Conservation (phyloP, 2,113 vertebrate genomes). For the Tamias sibiricus region DNA sequence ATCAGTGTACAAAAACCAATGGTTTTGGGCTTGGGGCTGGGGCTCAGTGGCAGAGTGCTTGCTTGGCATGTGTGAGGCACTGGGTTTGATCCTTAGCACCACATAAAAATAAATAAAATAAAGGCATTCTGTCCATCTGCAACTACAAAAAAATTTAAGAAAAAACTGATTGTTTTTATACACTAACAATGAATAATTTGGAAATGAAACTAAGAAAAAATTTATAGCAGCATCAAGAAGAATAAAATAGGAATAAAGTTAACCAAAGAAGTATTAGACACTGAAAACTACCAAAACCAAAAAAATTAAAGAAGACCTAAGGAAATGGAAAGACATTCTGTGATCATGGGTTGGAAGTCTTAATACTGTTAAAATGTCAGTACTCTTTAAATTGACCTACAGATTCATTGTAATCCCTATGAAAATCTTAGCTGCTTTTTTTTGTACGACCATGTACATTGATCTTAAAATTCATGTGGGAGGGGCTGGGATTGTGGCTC, state of each 20-base stretch:
- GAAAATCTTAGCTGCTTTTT: neutral
- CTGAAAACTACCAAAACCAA: neutral
- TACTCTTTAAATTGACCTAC: neutral
- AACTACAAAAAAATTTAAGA: no score
- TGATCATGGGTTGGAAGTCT: neutral
- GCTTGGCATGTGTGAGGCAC: no score
- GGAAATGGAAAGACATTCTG: neutral
- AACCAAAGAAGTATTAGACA: neutral
- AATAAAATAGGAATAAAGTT: neutral
- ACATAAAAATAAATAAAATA: no score
- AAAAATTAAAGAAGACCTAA: neutral
- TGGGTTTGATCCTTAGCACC: no score
- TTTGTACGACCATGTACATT: neutral
- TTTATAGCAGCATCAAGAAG: neutral
- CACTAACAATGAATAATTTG: neutral
- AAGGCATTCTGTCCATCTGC: no score
- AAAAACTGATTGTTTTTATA: neutral
- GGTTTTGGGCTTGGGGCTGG: neutral
- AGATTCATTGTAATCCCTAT: neutral
- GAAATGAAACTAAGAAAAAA: neutral
- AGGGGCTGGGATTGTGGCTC: neutral
- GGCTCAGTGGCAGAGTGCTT: no score
- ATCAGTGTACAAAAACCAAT: neutral
- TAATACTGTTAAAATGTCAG: neutral
- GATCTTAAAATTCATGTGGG: neutral